These are phyloP conservation scores for Drosophila pseudotakahashii DNA, from an alignment of 2,888 invertebrate genomes.

Conservation along the genomic window DNA sequence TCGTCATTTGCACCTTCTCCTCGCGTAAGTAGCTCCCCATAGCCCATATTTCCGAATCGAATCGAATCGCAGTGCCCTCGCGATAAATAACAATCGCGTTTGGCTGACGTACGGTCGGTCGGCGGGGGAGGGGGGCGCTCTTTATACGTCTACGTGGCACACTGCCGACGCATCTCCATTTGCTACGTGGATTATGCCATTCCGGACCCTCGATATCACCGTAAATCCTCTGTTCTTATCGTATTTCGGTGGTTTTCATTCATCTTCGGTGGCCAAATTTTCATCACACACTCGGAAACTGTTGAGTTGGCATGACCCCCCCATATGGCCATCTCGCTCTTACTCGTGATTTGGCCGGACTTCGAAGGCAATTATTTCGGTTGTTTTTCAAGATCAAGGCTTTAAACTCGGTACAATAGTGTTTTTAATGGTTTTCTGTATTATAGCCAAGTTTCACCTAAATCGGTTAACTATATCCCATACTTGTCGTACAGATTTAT, in stretches of 20 bases:
- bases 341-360: slow-evolving; percentile 3
- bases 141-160: slow-evolving; percentile 58
- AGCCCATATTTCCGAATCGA: too few species aligned
- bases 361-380: not conserved
- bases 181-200: slow-evolving; percentile 17
- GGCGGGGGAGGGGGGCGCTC: slow-evolving; percentile 5
- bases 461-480: not conserved
- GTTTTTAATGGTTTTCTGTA: not conserved
- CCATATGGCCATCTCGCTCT: slow-evolving; percentile 42
- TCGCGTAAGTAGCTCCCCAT: slow-evolving; percentile 87
- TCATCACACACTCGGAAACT: slow-evolving; percentile 23
- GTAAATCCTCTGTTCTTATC: not conserved
- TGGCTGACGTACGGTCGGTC: too few species aligned
- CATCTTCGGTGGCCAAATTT: slow-evolving; percentile 4
- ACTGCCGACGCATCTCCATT: slow-evolving; percentile 5
- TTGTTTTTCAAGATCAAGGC: not conserved
- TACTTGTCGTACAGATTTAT: not conserved
- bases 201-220: not conserved
- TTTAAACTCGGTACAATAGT: not conserved
- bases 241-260: slow-evolving; percentile 18
- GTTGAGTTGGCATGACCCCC: slow-evolving; percentile 58
- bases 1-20: slow-evolving; percentile 89
- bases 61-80: not conserved
- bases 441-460: not conserved
- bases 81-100: slow-evolving; percentile 3